Percentiles rank a stretch among this genome's conserved stretches.
These are phyloP conservation scores for Hymenochirus boettgeri DNA, from an alignment of 2,113 vertebrate genomes.

Conservation along the genomic window DNA sequence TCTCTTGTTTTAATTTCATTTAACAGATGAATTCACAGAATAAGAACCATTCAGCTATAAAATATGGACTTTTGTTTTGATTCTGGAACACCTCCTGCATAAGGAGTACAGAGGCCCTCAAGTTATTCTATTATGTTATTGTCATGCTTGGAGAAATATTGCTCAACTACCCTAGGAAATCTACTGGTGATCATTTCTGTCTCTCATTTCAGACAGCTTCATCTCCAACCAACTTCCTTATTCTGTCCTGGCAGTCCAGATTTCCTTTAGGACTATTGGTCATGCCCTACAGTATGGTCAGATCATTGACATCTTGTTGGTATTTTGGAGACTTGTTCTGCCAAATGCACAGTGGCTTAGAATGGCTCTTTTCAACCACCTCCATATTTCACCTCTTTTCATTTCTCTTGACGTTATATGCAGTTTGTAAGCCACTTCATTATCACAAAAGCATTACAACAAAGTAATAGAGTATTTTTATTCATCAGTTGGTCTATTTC, in stretches of 20 bases:
- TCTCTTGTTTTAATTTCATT: too few relatives aligned
- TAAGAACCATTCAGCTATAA: not conserved
- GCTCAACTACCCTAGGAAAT: slow-evolving; percentile 52
- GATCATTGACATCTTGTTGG: slow-evolving; percentile 43
- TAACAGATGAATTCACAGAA: too few relatives aligned
- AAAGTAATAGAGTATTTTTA: slow-evolving; percentile 37
- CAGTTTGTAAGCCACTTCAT: slow-evolving; percentile 29
- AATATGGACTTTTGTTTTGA: slow-evolving; percentile 37
- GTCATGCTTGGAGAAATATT: not conserved
- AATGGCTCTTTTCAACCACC: slow-evolving; percentile 42
- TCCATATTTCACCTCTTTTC: slow-evolving; percentile 49
- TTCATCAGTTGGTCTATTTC: slow-evolving; percentile 41
- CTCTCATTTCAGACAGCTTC: slow-evolving; percentile 58
- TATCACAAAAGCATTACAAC: slow-evolving; percentile 43
- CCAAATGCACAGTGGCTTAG: slow-evolving; percentile 39
- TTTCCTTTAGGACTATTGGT: slow-evolving; percentile 42
- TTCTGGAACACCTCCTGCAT: slow-evolving; percentile 36
- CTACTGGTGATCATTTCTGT: slow-evolving; percentile 55
- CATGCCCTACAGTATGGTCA: slow-evolving; percentile 44
- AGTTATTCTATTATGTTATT: not conserved
- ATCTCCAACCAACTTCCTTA: slow-evolving; percentile 57
- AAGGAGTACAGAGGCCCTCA: not conserved
- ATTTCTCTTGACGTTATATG: slow-evolving; percentile 44
- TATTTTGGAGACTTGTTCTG: slow-evolving; percentile 42
- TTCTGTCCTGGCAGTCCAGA: slow-evolving; percentile 52